Conservation (phyloP, 2,888 invertebrate species). For the Sialis fuliginosa region DNA sequence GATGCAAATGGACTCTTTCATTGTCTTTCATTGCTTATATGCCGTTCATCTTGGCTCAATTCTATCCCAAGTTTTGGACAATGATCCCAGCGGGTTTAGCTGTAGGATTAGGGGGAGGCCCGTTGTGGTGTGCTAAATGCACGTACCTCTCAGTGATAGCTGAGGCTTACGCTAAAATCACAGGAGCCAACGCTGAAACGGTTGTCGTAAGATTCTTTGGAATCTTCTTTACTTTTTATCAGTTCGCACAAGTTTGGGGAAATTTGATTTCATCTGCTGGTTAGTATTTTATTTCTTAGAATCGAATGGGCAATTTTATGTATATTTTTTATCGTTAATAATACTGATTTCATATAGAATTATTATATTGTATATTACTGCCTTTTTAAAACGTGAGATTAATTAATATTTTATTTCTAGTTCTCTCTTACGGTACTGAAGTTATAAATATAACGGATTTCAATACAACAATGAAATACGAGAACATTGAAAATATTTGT, state of each 20-base stretch:
- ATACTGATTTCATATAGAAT: no score
- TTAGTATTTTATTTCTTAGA: slow-evolving; percentile 21
- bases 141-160: slow-evolving; percentile 75
- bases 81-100: slow-evolving; percentile 68
- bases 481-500: slow-evolving; percentile 29
- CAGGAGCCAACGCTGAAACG: slow-evolving; percentile 45
- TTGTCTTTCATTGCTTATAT: slow-evolving; percentile 76
- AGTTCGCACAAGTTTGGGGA: slow-evolving; percentile 91
- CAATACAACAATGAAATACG: slow-evolving; percentile 8
- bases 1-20: slow-evolving; percentile 80
- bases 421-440: slow-evolving; percentile 20
- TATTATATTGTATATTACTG: no score
- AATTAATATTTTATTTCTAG: slow-evolving; percentile 13
- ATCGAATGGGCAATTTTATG: no score
- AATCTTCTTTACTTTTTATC: slow-evolving; percentile 90
- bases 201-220: slow-evolving; percentile 86
- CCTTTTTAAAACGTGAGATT: background rate
- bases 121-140: slow-evolving; percentile 92
- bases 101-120: slow-evolving; percentile 78
- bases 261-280: slow-evolving; percentile 77
- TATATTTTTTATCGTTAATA: no score
- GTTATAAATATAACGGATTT: slow-evolving; percentile 12
- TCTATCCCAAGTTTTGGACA: slow-evolving; percentile 71
- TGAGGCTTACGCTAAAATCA: slow-evolving; percentile 59
- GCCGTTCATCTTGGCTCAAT: slow-evolving; percentile 80